Conservation (phyloP, 64 coral and sea anemone species). For the Montipora sp. region DNA sequence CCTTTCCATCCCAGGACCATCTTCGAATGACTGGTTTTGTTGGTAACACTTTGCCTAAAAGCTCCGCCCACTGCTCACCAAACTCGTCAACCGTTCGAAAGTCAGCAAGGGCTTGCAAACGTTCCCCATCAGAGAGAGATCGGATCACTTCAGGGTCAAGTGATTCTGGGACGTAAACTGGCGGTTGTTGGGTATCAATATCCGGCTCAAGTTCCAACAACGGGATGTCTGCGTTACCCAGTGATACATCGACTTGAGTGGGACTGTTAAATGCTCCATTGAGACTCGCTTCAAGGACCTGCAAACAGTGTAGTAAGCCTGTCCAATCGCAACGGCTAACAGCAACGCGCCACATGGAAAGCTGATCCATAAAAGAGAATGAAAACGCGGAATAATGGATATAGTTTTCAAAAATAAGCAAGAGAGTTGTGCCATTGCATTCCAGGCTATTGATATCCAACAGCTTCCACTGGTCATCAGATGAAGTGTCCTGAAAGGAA, state of each 20-base stretch:
- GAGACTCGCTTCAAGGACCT: conserved; percentile 63
- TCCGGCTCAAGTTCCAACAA: conserved; percentile 70
- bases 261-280: conserved; percentile 80
- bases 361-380: conserved; percentile 89
- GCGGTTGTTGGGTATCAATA: conserved; percentile 66
- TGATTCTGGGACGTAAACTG: conserved; percentile 84
- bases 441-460: conserved; percentile 62
- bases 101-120: conserved; percentile 70
- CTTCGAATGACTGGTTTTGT: conserved; percentile 78
- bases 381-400: conserved; percentile 94
- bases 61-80: conserved; percentile 70
- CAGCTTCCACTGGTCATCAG: conserved; percentile 30
- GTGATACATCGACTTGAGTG: conserved; percentile 65
- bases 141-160: conserved; percentile 89
- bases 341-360: conserved; percentile 75
- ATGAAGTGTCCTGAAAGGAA: not conserved
- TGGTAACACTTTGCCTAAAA: conserved; percentile 87
- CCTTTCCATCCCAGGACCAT: conserved; percentile 70
- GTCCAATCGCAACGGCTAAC: conserved; percentile 75
- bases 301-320: conserved; percentile 79
- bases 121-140: conserved; percentile 63
- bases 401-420: conserved; percentile 81
- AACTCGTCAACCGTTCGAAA: conserved; percentile 47
- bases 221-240: conserved; percentile 51
- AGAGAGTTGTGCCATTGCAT: conserved; percentile 92